Evolutionary conservation across 2,113 vertebrate species (phyloP).

Genomic region (Manacus vitellinus): DNA sequence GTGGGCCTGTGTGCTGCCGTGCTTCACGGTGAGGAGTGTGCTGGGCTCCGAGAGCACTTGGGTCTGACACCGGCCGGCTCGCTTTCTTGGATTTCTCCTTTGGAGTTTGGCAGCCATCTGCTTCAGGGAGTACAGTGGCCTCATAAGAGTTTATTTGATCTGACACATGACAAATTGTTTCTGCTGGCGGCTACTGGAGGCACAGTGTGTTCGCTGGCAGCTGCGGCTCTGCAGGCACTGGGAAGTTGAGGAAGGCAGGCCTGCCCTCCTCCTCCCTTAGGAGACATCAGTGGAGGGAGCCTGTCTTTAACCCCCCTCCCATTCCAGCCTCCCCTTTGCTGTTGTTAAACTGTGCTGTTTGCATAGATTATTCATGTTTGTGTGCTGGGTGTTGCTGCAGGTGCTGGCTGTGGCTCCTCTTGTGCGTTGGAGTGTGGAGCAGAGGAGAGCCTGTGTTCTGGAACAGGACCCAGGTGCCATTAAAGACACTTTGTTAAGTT

Average conservation of each 20-base stretch:
- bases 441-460: neutral
- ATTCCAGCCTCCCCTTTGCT: neutral
- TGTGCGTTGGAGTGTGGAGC: rapidly evolving
- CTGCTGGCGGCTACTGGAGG: constrained; percentile 41
- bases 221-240: neutral
- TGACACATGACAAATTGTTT: constrained; percentile 68
- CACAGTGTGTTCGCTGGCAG: constrained; percentile 28
- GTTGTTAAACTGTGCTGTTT: neutral
- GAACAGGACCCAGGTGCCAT: neutral
- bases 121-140: constrained; percentile 46
- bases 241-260: neutral
- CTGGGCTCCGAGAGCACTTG: neutral
- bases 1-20: neutral
- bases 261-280: neutral
- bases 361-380: neutral
- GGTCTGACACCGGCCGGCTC: neutral
- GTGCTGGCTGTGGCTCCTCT: neutral
- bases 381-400: neutral
- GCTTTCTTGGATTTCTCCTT: neutral
- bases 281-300: rapidly evolving
- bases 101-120: constrained; percentile 55
- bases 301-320: neutral
- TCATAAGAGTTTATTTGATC: constrained; percentile 50
- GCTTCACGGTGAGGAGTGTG: neutral
- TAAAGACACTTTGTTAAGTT: constrained; percentile 15